These are phyloP conservation scores for Phania funesta DNA, from an alignment of 2,888 invertebrate genomes.

Conservation along the genomic window DNA sequence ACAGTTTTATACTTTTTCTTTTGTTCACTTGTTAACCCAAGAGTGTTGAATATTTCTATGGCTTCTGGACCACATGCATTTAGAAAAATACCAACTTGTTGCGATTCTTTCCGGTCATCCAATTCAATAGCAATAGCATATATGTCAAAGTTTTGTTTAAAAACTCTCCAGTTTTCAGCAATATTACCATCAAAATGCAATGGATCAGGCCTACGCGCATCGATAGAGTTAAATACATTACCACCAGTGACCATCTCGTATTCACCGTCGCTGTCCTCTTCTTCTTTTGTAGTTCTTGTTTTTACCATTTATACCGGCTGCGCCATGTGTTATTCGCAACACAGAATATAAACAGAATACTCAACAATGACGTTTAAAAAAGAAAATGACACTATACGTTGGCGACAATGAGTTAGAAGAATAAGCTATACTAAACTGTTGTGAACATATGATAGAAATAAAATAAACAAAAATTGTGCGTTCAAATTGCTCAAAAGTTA, in stretches of 20 bases:
- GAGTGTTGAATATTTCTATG: constrained; percentile 51
- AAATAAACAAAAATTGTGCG: no score
- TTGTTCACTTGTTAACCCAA: constrained; percentile 22
- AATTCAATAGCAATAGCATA: constrained; percentile 35
- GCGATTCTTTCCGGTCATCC: constrained; percentile 16
- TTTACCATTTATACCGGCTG: constrained; percentile 20
- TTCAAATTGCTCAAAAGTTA: no score
- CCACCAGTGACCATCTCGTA: neutral
- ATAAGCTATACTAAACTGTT: no score
- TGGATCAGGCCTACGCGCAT: neutral
- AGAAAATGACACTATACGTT: no score
- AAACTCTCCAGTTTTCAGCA: constrained; percentile 36
- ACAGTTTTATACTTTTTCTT: constrained; percentile 48
- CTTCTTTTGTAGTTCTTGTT: neutral
- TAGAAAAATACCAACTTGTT: constrained; percentile 46
- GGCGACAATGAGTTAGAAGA: no score
- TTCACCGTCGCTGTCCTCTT: neutral
- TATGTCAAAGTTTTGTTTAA: constrained; percentile 57
- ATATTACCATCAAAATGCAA: constrained; percentile 7
- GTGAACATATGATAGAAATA: no score
- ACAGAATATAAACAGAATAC: no score
- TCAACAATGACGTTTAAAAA: no score
- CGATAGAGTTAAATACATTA: neutral
- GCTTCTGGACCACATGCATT: constrained; percentile 61
- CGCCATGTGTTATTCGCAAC: constrained; percentile 34